A percentile compares a stretch with the other conserved stretches of the same genome.
These are phyloP conservation scores for Spisula subtruncata DNA, from an alignment of 2,888 invertebrate species.

Conservation along the genomic window DNA sequence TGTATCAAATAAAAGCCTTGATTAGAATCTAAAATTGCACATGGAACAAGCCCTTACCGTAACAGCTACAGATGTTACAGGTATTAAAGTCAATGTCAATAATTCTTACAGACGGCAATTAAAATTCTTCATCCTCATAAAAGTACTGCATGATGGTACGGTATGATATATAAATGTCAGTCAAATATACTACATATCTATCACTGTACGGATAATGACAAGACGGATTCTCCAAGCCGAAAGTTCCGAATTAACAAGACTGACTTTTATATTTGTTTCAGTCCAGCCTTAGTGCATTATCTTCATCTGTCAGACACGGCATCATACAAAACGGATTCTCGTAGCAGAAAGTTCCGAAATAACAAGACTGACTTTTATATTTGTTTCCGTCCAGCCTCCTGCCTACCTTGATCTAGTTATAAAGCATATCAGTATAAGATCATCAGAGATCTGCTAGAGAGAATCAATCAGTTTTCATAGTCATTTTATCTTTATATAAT, in stretches of 20 bases:
- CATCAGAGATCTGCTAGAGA: not conserved
- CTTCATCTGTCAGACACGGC: not conserved
- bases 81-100: conserved; percentile 2
- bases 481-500: conserved; percentile 13
- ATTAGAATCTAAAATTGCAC: not conserved
- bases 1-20: conserved; percentile 9
- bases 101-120: not conserved
- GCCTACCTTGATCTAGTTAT: not conserved
- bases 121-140: not conserved
- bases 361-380: not conserved
- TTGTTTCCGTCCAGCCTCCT: not conserved
- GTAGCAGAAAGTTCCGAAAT: not conserved
- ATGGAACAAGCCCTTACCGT: not conserved
- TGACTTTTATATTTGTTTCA: too few relatives aligned
- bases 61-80: not conserved
- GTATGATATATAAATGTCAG: conserved; percentile 17
- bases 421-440: not conserved
- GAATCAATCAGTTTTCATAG: not conserved
- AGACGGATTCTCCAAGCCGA: not conserved
- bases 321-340: not conserved
- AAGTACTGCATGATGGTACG: not conserved
- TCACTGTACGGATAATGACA: not conserved
- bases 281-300: too few relatives aligned
- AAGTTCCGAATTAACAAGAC: not conserved
- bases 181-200: not conserved